Conservation (phyloP, 2,113 vertebrate genomes). For the Syrrhaptes paradoxus region DNA sequence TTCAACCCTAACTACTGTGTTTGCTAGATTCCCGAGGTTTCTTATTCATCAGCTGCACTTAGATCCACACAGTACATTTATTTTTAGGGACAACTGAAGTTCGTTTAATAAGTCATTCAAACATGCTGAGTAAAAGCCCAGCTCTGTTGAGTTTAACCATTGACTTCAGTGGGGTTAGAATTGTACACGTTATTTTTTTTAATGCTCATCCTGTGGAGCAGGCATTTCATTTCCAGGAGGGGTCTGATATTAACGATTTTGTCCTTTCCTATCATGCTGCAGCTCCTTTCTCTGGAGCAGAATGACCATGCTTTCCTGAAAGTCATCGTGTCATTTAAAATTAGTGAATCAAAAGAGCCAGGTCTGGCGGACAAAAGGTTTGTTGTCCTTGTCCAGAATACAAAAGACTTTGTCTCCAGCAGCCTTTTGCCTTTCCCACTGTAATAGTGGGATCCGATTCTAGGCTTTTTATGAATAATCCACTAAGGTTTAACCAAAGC, state of each 20-base stretch:
- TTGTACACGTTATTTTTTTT: not conserved
- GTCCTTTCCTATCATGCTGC: not conserved
- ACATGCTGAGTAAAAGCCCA: conserved; percentile 54
- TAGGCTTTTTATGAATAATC: conserved; percentile 4
- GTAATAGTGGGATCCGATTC: not conserved
- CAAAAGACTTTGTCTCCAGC: not conserved
- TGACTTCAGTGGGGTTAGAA: conserved; percentile 3
- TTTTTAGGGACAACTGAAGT: conserved; percentile 36
- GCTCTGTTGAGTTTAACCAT: conserved; percentile 47
- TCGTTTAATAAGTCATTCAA: conserved; percentile 48
- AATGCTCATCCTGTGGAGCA: not conserved
- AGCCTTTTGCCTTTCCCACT: not conserved
- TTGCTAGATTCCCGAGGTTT: conserved; percentile 14
- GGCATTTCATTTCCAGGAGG: conserved; percentile 47
- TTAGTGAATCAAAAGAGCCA: not conserved
- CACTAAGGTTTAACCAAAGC: conserved; percentile 26
- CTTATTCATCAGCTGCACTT: conserved; percentile 18
- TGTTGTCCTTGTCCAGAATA: conserved; percentile 23
- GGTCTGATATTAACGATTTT: not conserved
- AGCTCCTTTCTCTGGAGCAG: not conserved
- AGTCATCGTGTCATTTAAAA: conserved; percentile 27
- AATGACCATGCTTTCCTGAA: not conserved
- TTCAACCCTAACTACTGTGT: not conserved
- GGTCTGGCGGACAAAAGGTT: not conserved
- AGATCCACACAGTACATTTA: not conserved